These are phyloP conservation scores for Fragum fragum DNA, from an alignment of 2,888 invertebrate species.

Conservation along the genomic window DNA sequence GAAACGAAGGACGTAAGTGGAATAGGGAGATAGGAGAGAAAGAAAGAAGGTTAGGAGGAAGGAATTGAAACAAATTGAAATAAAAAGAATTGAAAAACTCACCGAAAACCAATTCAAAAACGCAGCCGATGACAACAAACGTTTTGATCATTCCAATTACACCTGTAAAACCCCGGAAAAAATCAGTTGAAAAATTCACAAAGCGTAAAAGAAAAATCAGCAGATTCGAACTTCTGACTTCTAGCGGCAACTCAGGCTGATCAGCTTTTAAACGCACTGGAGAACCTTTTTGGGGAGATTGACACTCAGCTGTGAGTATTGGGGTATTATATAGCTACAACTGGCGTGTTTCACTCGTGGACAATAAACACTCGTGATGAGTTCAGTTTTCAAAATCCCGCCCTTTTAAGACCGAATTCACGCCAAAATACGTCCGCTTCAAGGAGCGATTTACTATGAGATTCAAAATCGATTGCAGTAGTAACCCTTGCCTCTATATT, in stretches of 20 bases:
- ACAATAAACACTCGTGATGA: constrained; percentile 6
- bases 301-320: neutral
- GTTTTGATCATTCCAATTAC: constrained; percentile 14
- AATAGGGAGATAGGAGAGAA: neutral
- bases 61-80: neutral
- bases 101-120: constrained; percentile 15
- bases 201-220: neutral
- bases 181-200: neutral
- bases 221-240: neutral
- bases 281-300: neutral
- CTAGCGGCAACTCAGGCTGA: neutral
- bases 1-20: neutral
- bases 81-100: neutral
- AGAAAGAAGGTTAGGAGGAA: neutral
- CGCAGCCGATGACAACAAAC: neutral
- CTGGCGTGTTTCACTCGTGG: constrained; percentile 20
- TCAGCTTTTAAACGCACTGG: neutral
- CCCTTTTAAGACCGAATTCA: neutral
- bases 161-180: neutral
- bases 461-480: too few relatives aligned
- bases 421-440: neutral
- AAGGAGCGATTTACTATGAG: neutral
- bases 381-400: constrained; percentile 11
- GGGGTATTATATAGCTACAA: neutral
- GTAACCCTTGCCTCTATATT: too few relatives aligned